Evolutionary conservation across 1,140 invertebrate genomes (phyloP).

Genomic region (Wasmannia auropunctata): DNA sequence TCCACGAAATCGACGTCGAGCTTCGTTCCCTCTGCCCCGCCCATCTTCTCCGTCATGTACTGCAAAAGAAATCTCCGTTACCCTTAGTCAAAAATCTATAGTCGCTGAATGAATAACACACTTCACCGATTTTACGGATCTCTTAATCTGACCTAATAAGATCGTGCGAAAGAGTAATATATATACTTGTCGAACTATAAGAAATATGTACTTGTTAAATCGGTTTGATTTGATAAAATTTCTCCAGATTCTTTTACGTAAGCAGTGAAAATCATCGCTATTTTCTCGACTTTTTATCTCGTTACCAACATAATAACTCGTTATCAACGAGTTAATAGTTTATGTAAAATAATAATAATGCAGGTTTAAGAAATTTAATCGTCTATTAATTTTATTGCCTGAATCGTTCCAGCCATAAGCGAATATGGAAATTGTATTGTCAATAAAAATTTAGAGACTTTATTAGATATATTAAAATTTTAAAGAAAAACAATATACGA

Average conservation of each 20-base stretch:
- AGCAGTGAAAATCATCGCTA: not conserved
- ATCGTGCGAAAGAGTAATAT: not conserved
- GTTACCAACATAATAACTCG: not conserved
- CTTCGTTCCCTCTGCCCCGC: slow-evolving; percentile 99
- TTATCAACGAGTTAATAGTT: not conserved
- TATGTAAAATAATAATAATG: not conserved
- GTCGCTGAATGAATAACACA: not conserved
- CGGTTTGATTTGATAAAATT: not conserved
- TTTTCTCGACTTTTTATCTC: not conserved
- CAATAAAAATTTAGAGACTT: not conserved
- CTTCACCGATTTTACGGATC: not conserved
- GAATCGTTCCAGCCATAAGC: not conserved
- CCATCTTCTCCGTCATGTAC: slow-evolving; percentile 99
- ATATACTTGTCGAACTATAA: not conserved
- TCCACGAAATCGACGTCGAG: slow-evolving; percentile 99
- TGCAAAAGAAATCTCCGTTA: slow-evolving; percentile 87
- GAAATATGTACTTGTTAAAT: not conserved
- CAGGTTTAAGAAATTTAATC: not conserved
- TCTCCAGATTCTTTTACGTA: not conserved
- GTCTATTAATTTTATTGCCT: not conserved
- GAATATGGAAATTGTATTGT: not conserved
- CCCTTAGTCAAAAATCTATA: not conserved
- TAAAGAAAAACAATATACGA: not conserved
- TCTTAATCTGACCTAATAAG: not conserved
- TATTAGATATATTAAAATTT: not conserved